Base-by-base conservation (phyloP, 2,888 invertebrate species). In the Lycocerus yunnanus region DNA sequence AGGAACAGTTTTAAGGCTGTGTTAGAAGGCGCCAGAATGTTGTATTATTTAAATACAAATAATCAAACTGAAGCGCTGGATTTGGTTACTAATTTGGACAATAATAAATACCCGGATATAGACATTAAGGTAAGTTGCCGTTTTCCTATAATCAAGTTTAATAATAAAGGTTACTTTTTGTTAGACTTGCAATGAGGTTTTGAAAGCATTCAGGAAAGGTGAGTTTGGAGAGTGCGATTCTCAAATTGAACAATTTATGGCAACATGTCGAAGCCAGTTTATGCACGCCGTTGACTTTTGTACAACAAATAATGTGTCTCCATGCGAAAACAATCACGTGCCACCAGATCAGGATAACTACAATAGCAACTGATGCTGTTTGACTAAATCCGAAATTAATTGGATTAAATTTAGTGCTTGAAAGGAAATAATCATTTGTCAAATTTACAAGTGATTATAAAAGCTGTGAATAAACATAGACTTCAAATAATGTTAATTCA, bases 11-110 rank as follows among this genome's bases (percentile, higher is more conserved):
- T 97, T 87, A 90, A 92, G 80, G 94, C 94, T 84, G 91, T 94
- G 84, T 89, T 96, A 82, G 95, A 97, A 90, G 95, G 92, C 68
- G 95, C 94, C 77, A 92, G 93, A 79, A 94, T 96, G 88, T 90
- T 95, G 88, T 93, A 93, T 83, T 90, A 93, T 78, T 88, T 96
- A 81, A 92, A 93, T 85, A 89, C 92, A 27, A 91, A 89, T 79
- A 90, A 91, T 82, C 92, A 93, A 85, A 88, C 89, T 67, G 89
- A 89, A 79, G 94, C 94, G 71, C 88, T 94, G 68, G 87, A 90
- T 78, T 87, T 94, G 75, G 89, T 90, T 78, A 90, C 89, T 76
- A 88, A 87, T 83, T 87, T 90, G 80, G 90, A 91, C 85, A 85
- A 86, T 81, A 86, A 89, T 81, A 86, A 89, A 80, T 85, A 89